Evolutionary conservation across 2,888 invertebrate species (phyloP), one percentile per base, ranked within the genome.

Genomic region (Parapristionchus giblindavisi): DNA sequence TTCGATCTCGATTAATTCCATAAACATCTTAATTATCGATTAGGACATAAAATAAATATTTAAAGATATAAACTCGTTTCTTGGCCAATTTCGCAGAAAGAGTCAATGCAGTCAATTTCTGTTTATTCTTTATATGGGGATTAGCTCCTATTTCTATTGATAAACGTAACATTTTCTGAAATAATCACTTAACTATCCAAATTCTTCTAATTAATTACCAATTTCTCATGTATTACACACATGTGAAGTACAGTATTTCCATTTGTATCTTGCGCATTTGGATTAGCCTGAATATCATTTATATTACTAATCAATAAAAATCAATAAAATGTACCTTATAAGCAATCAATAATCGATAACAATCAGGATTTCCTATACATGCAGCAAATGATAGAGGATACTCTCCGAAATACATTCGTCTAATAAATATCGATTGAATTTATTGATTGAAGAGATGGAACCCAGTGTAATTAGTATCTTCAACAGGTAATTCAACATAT

Each of bases 381-480:
- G 97, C 96, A 0, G 98, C 96, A 89, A 98, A 98, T 78, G 93
- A 93, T 54, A 98, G 89, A 0, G 98, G 96, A 89, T 95, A 98
- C 89, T 98, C 98, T 29, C 98, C 98, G 95, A 96, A 98, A 88
- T 98, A 98, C 0, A 96, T 96, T 88, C 95, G 95, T 11, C 96
- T 94, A 87, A 38, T 87, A 81, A 17, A 29, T 21, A 5, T 54
- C 17, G 11, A 43, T 43, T 8, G 43, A 43, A 43, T 43, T 17
- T 96, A 88, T 95, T 95, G 8, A 43, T 43, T 94, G 87, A 34
- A 87, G 81, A 43, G 43, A 43, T 14, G 4, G 24, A 14, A 93
- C 93, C 94, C 95, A 83, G 92, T 92, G 87, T 95, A 95, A 89
- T 93, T 94, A 0, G 94, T 94, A 80, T 93, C 92, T 0, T 92